A percentile compares a stretch with the other conserved stretches of the same genome.
Evolutionary conservation across 2,888 invertebrate genomes (phyloP).

Genomic region (Steinernema scapterisci): DNA sequence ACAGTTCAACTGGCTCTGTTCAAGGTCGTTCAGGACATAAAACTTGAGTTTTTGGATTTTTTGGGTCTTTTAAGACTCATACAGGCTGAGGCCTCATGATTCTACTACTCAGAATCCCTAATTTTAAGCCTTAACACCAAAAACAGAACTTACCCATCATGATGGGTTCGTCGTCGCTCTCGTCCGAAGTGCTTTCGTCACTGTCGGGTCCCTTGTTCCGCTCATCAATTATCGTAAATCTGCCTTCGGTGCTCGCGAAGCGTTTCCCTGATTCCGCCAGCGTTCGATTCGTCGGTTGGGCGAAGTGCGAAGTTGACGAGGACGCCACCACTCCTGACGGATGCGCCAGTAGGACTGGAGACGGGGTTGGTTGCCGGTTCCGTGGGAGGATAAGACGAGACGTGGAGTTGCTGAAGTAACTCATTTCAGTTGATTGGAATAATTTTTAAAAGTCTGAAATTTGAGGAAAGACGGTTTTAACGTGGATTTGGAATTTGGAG

Average conservation of each 20-base stretch:
- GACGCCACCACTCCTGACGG: constrained; percentile 17
- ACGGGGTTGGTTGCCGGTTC: not conserved
- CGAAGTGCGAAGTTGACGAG: constrained; percentile 11
- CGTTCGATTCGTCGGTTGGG: not conserved
- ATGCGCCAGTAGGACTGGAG: constrained; percentile 4
- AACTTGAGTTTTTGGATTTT: no score
- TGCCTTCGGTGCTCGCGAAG: constrained; percentile 35
- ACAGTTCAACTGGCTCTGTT: no score
- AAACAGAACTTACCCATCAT: constrained; percentile 20
- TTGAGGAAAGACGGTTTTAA: not conserved
- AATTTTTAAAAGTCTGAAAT: not conserved
- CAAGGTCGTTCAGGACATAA: no score
- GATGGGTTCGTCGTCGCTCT: constrained; percentile 33
- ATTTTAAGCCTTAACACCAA: no score
- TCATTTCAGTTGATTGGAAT: not conserved
- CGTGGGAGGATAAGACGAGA: constrained; percentile 9
- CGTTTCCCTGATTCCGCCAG: constrained; percentile 20
- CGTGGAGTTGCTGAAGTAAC: constrained; percentile 30
- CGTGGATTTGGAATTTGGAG: no score
- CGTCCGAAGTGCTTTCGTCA: constrained; percentile 33
- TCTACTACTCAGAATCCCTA: no score
- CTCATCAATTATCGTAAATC: constrained; percentile 39
- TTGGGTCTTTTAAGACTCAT: no score
- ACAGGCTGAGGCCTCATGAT: no score
- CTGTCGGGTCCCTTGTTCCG: constrained; percentile 35